phyloP scores from a whole-genome alignment of 2,888 invertebrate species.

The Liodrosophila aerea region DNA sequence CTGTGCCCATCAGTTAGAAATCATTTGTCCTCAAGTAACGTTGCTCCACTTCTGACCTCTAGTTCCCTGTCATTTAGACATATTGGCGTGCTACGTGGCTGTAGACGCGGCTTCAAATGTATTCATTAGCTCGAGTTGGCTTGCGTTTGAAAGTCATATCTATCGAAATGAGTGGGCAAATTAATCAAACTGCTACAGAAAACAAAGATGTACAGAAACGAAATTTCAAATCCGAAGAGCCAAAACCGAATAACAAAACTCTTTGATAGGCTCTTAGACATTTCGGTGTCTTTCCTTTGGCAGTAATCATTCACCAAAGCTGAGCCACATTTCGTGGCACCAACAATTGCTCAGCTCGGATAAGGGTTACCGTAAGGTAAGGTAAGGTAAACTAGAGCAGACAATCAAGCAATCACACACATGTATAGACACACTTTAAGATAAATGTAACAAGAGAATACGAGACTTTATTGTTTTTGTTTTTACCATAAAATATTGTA shows the following conservation, averaged over 20 bases:
- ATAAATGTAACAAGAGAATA: constrained; percentile 23
- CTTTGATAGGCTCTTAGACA: constrained; percentile 23
- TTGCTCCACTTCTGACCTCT: constrained; percentile 1
- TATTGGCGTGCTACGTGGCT: constrained; percentile 46
- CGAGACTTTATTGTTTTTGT: constrained; percentile 40
- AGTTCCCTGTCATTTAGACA: constrained; percentile 25
- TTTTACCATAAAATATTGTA: constrained; percentile 54
- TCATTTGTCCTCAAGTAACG: constrained; percentile 43
- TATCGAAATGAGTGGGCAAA: constrained; percentile 53
- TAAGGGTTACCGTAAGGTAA: constrained; percentile 4
- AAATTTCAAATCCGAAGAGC: constrained; percentile 7
- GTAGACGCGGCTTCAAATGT: constrained; percentile 34
- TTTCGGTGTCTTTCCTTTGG: constrained; percentile 14
- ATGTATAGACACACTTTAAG: not conserved
- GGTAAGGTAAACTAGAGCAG: constrained; percentile 20
- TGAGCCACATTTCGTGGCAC: constrained; percentile 19
- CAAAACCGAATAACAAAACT: constrained; percentile 20
- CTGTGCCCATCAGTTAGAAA: constrained; percentile 52
- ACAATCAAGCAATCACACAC: constrained; percentile 16
- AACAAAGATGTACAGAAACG: constrained; percentile 22
- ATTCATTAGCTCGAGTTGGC: constrained; percentile 28
- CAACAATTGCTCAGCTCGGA: constrained; percentile 11
- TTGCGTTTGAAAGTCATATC: constrained; percentile 64
- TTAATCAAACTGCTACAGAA: constrained; percentile 60
- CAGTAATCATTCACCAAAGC: constrained; percentile 36